Conservation (phyloP, 2,888 invertebrate species). For the Elegia similella region DNA sequence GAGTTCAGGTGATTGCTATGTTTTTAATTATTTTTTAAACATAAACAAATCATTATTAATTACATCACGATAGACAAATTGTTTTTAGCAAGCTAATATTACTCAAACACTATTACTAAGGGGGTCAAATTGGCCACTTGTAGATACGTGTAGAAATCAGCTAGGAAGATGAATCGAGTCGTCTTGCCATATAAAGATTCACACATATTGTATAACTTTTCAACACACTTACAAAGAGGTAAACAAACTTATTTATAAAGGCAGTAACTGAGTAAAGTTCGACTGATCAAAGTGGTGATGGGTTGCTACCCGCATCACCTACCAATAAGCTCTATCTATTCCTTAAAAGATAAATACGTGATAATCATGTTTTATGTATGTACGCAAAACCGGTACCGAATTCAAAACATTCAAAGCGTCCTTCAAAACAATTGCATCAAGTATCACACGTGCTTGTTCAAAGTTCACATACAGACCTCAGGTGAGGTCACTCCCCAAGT, state of each 20-base stretch:
- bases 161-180: background rate
- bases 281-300: too few species aligned
- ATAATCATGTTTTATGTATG: background rate
- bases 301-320: too few species aligned
- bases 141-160: background rate
- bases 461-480: conserved; percentile 58
- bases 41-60: too few species aligned
- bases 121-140: too few species aligned
- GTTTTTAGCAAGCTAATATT: too few species aligned
- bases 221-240: background rate
- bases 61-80: too few species aligned
- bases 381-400: background rate
- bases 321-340: too few species aligned
- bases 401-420: background rate
- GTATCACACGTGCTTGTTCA: conserved; percentile 46
- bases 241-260: background rate
- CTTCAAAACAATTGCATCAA: conserved; percentile 1
- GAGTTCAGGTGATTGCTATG: too few species aligned
- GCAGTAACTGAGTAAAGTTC: background rate
- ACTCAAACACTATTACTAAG: too few species aligned
- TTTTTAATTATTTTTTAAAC: too few species aligned
- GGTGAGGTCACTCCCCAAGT: conserved; percentile 73
- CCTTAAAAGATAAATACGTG: too few species aligned
- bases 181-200: background rate
- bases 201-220: background rate